Evolutionary conservation across 2,888 invertebrate species (phyloP), one percentile per base, ranked within the genome.

Genomic region (Dioctria rufipes): DNA sequence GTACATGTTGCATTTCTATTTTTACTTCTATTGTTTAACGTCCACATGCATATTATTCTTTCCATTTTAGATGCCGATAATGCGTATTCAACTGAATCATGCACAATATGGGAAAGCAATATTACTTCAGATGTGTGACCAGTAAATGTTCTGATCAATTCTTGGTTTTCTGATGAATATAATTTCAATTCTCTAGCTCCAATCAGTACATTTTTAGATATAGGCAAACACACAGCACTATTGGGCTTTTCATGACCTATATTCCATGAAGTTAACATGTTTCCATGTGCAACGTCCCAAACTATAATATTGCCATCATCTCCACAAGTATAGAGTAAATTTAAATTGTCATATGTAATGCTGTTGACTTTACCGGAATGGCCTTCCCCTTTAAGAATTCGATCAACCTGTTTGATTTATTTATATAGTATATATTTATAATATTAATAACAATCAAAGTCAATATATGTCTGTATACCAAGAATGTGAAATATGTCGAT

Each of bases 91-190:
- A 80, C 81, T 8, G 82, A 82, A 3, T 83, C 82, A 42, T 84
- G 71, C 0, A 81, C 77, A 78, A 89, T 85, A 2, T 88, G 88
- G 78, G 87, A 86, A 81, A 93, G 88, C 39, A 90, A 86, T 78
- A 87, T 88, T 0, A 94, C 89, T 84, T 92, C 91, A 49, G 91
- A 91, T 37, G 91, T 91, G 86, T 94, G 94, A 0, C 94, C 94
- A 0, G 91, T 91, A 85, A 92, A 94, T 2, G 91, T 91, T 86
- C 91, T 91, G 58, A 95, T 85, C 11, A 93, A 84, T 84, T 92
- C 90, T 86, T 92, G 91, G 0, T 89, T 91, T 6, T 90, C 87
- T 43, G 93, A 86, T 85, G 94, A 91, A 93, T 93, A 95, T 2
- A 88, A 84, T 80, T 87, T 87, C 0, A 89, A 67, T 80, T 88